These are phyloP conservation scores for Orientallactaga sibirica DNA, from an alignment of 2,797 vertebrate genomes.

Conservation along the genomic window DNA sequence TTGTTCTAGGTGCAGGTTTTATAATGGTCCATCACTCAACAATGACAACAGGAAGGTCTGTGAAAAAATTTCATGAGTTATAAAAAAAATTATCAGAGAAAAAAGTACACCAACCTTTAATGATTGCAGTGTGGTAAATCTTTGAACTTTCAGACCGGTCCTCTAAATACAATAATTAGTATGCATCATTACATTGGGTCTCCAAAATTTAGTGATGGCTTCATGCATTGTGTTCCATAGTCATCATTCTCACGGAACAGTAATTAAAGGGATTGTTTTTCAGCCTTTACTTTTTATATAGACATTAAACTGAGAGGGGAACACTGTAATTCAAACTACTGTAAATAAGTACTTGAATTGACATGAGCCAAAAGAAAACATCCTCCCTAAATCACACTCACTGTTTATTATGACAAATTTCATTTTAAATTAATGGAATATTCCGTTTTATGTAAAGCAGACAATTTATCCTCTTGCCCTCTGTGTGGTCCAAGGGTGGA, in stretches of 20 bases:
- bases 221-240: not conserved
- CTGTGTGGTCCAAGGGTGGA: not conserved
- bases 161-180: not conserved
- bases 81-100: not conserved
- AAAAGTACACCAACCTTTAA: not conserved
- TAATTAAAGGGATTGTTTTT: not conserved
- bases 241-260: not conserved
- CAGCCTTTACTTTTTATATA: not conserved
- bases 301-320: constrained; percentile 22
- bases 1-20: not conserved
- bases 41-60: not conserved
- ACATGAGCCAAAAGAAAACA: constrained; percentile 13
- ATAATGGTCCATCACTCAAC: not conserved
- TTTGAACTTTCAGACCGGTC: not conserved
- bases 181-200: not conserved
- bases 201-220: not conserved
- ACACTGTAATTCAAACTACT: not conserved
- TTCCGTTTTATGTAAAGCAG: not conserved
- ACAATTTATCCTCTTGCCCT: not conserved
- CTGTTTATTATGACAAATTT: constrained; percentile 10
- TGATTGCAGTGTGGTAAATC: not conserved
- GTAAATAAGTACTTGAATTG: constrained; percentile 41
- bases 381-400: not conserved
- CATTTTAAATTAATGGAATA: constrained; percentile 21
- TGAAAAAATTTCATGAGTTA: not conserved